Conservation (phyloP, 2,113 vertebrate species). For the Crotalus helleri region DNA sequence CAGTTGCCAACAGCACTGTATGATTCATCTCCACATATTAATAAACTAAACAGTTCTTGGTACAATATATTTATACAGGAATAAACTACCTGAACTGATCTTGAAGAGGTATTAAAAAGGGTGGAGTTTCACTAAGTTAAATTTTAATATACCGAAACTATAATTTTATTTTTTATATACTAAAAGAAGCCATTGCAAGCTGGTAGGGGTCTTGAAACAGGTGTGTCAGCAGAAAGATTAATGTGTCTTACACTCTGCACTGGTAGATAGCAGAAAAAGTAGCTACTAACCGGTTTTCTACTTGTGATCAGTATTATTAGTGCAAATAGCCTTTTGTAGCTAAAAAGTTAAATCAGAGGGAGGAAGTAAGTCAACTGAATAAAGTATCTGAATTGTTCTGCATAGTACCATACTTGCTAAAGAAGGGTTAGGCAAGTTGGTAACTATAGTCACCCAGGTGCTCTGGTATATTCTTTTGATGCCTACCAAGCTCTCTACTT, state of each 20-base stretch:
- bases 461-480: background rate
- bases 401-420: background rate
- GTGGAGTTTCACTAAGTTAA: background rate
- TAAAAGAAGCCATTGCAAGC: background rate
- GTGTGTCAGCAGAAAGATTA: background rate
- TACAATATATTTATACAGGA: background rate
- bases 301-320: background rate
- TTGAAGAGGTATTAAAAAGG: background rate
- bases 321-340: background rate
- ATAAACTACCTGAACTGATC: background rate
- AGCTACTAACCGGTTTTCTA: background rate
- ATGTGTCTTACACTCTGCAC: background rate
- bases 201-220: background rate
- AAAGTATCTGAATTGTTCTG: background rate
- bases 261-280: background rate
- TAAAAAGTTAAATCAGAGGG: background rate
- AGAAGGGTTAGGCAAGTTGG: background rate
- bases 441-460: background rate
- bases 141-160: background rate
- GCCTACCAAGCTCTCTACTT: background rate
- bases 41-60: background rate
- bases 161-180: background rate
- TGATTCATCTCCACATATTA: background rate
- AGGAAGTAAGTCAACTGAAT: background rate
- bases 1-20: no score